These are phyloP conservation scores for Gallinago media DNA, from an alignment of 2,113 vertebrate genomes.

Conservation along the genomic window DNA sequence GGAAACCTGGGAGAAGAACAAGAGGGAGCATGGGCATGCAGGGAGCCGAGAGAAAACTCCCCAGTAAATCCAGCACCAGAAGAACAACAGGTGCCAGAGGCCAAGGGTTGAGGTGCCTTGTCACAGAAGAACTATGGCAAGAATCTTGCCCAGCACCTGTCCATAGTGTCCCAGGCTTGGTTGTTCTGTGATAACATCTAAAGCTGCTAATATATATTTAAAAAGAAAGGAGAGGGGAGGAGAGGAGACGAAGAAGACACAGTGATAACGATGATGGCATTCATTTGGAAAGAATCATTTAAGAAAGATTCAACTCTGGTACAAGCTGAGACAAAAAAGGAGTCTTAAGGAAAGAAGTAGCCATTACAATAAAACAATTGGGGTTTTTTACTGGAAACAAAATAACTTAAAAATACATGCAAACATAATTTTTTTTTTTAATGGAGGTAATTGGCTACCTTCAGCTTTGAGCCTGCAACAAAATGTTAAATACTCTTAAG, in stretches of 20 bases:
- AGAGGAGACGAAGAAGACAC: no score
- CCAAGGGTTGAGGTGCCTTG: not conserved
- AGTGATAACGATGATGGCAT: fast-evolving
- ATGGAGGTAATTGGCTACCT: not conserved
- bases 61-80: not conserved
- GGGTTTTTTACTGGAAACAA: not conserved
- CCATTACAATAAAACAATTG: not conserved
- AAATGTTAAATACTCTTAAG: not conserved
- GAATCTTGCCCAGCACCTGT: conserved; percentile 20
- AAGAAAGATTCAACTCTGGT: not conserved
- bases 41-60: not conserved
- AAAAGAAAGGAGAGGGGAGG: fast-evolving
- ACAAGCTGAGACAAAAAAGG: not conserved
- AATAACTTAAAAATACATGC: not conserved
- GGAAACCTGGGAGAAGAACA: not conserved
- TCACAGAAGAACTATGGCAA: conserved; percentile 9
- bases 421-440: not conserved
- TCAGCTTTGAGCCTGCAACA: not conserved
- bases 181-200: not conserved
- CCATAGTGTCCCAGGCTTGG: not conserved
- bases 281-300: not conserved
- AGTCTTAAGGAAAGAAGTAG: not conserved
- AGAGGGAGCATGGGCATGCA: not conserved
- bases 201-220: not conserved
- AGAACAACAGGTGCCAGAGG: conserved; percentile 19